A percentile compares a stretch with the other conserved stretches of the same genome.
phyloP scores from a whole-genome alignment of 2,888 invertebrate genomes.

The Leucophora obtusa region DNA sequence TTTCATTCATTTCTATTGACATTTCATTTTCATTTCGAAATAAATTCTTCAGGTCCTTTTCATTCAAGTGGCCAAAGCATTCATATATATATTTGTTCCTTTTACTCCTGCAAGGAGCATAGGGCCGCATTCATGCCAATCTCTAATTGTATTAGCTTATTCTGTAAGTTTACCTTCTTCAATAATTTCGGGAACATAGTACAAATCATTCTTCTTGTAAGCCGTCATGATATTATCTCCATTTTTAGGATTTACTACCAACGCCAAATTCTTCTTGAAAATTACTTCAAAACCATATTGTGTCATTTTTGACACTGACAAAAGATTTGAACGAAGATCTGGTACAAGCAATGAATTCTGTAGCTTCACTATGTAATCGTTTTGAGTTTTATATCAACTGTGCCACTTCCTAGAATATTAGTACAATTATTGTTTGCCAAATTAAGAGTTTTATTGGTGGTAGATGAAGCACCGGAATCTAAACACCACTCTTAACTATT shows the following conservation, averaged over 20 bases:
- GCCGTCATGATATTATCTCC: background rate
- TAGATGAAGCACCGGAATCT: constrained; percentile 32
- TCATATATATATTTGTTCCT: too few species aligned
- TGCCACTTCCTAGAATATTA: constrained; percentile 12
- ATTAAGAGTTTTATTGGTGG: background rate
- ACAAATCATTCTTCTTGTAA: background rate
- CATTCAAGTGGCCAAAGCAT: constrained; percentile 13
- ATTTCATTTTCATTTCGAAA: background rate
- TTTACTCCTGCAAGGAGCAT: too few species aligned
- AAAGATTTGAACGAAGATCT: constrained; percentile 26
- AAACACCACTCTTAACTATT: constrained; percentile 21
- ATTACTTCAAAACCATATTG: constrained; percentile 22
- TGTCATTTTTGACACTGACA: constrained; percentile 39
- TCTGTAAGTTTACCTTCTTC: constrained; percentile 5
- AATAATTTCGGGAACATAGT: background rate
- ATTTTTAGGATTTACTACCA: constrained; percentile 7
- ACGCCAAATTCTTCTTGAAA: constrained; percentile 10
- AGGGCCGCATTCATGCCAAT: constrained; percentile 36
- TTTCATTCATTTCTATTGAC: constrained; percentile 6
- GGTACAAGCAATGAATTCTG: constrained; percentile 21
- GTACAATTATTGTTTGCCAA: constrained; percentile 18
- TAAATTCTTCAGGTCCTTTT: constrained; percentile 3
- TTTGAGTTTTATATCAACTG: constrained; percentile 5
- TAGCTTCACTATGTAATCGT: background rate
- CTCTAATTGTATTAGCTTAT: background rate